These are phyloP conservation scores for Pogona vitticeps DNA, from an alignment of 2,113 vertebrate genomes.

Conservation along the genomic window DNA sequence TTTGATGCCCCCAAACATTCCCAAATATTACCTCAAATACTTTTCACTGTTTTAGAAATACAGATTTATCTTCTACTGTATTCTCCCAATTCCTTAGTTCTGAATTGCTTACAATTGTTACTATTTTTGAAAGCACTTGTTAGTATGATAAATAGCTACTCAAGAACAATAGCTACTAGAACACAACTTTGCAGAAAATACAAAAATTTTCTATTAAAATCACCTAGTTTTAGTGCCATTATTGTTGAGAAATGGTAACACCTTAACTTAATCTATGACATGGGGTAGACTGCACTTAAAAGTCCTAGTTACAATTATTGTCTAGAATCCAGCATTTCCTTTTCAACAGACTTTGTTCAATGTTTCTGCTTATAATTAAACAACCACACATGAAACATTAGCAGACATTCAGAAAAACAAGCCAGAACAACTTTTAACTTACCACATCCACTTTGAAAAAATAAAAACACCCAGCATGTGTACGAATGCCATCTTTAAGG, in stretches of 20 bases:
- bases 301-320: conserved; percentile 48
- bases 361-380: conserved; percentile 59
- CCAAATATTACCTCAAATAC: background rate
- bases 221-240: conserved; percentile 43
- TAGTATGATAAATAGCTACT: conserved; percentile 35
- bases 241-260: conserved; percentile 47
- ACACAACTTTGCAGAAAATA: conserved; percentile 17
- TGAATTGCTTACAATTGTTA: background rate
- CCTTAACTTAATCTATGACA: conserved; percentile 44
- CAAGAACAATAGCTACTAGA: conserved; percentile 43
- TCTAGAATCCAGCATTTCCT: conserved; percentile 48
- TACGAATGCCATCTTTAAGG: conserved; percentile 77
- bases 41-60: background rate
- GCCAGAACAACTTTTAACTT: conserved; percentile 75
- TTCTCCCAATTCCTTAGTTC: background rate
- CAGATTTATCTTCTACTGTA: background rate
- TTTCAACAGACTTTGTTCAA: conserved; percentile 49
- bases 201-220: conserved; percentile 23
- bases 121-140: conserved; percentile 29
- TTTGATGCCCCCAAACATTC: background rate
- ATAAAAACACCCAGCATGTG: conserved; percentile 78
- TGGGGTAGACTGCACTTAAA: conserved; percentile 31
- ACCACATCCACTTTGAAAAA: conserved; percentile 80
- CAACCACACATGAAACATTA: conserved; percentile 52
- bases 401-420: conserved; percentile 61